Percentiles rank a stretch among this genome's conserved stretches.
Conservation (phyloP, 2,888 invertebrate species). For the Eristalinus aeneus region DNA sequence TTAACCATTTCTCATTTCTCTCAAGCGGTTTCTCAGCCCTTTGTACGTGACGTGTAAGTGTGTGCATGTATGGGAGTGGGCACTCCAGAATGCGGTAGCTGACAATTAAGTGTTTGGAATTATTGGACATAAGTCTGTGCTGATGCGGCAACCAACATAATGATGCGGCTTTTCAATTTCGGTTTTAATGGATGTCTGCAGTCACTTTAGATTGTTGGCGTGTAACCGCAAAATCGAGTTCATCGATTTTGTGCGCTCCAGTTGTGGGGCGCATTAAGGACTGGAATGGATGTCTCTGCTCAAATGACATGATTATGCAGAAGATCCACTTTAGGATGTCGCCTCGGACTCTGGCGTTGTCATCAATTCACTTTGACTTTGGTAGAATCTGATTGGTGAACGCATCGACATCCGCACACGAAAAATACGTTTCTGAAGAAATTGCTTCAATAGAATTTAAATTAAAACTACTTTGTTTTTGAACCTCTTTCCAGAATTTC, state of each 20-base stretch:
- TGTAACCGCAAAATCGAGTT: conserved; percentile 29
- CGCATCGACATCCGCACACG: too few relatives aligned
- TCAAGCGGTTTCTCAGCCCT: not conserved
- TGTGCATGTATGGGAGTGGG: conserved; percentile 2
- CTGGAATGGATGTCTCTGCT: not conserved
- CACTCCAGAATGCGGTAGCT: conserved; percentile 51
- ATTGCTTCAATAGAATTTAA: too few relatives aligned
- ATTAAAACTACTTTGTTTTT: too few relatives aligned
- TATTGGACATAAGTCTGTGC: conserved; percentile 36
- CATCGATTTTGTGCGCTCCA: conserved; percentile 17
- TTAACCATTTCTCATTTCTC: conserved; percentile 57
- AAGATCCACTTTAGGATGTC: not conserved
- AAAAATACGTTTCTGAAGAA: too few relatives aligned
- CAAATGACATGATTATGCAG: not conserved
- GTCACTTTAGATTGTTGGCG: conserved; percentile 29
- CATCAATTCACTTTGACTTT: too few relatives aligned
- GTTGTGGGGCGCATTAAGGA: not conserved
- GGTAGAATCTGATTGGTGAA: too few relatives aligned
- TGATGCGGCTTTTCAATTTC: conserved; percentile 55
- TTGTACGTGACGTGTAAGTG: conserved; percentile 36
- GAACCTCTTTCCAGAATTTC: too few relatives aligned
- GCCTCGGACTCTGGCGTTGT: too few relatives aligned
- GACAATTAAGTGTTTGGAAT: conserved; percentile 55
- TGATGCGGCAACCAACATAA: conserved; percentile 44
- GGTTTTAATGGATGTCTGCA: conserved; percentile 48